These are phyloP conservation scores for Aulostomus chinensis DNA, from an alignment of 2,797 vertebrate species.

Conservation along the genomic window DNA sequence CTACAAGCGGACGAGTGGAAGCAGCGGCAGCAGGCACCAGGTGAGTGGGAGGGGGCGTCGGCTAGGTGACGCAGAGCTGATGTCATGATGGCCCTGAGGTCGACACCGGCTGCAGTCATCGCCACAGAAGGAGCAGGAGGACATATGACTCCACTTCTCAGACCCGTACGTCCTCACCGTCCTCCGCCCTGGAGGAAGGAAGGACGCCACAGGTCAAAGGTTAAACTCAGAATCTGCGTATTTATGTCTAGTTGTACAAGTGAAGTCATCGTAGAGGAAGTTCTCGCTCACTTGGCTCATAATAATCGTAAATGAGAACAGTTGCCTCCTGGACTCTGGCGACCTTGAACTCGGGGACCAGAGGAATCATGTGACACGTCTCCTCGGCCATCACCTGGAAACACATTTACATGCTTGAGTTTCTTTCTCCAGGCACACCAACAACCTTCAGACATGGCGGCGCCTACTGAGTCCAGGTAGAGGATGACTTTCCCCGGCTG, in stretches of 20 bases:
- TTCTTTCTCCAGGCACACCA: neutral
- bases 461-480: slow-evolving; percentile 74
- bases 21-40: too few relatives aligned
- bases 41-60: too few relatives aligned
- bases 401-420: neutral
- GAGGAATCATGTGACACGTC: slow-evolving; percentile 81
- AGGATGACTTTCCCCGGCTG: slow-evolving; percentile 61
- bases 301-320: slow-evolving; percentile 86
- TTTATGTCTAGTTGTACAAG: neutral
- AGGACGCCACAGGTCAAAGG: neutral
- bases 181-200: slow-evolving; percentile 77
- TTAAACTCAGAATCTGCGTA: too few relatives aligned
- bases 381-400: slow-evolving; percentile 68
- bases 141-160: slow-evolving; percentile 58
- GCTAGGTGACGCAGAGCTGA: too few relatives aligned
- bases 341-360: slow-evolving; percentile 83
- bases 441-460: neutral
- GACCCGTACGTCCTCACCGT: slow-evolving; percentile 80
- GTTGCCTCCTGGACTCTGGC: slow-evolving; percentile 81
- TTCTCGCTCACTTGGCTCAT: slow-evolving; percentile 86
- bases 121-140: slow-evolving; percentile 81
- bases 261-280: neutral
- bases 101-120: slow-evolving; percentile 72
- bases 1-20: too few relatives aligned
- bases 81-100: too few relatives aligned